phyloP scores from a whole-genome alignment of 2,797 vertebrate genomes.

The Graptemys geographica region DNA sequence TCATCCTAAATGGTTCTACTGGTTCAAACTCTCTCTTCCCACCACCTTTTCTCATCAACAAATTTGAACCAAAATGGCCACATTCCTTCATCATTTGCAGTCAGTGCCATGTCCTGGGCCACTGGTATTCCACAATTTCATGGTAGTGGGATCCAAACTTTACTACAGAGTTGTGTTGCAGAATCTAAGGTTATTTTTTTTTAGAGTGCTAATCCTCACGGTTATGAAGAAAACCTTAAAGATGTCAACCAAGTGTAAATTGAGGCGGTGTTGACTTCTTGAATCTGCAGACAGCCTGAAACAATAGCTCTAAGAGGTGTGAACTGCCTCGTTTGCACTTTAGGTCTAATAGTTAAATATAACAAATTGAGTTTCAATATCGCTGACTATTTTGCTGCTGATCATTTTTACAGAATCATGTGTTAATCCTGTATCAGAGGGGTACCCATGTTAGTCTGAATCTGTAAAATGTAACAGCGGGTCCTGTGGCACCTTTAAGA shows the following conservation, averaged over 20 bases:
- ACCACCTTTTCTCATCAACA: not conserved
- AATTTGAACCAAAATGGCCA: not conserved
- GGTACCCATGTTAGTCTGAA: too few relatives aligned
- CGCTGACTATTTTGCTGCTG: rapidly evolving
- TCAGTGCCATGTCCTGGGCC: not conserved
- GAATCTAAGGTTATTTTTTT: not conserved
- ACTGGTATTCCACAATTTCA: not conserved
- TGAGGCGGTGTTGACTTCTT: not conserved
- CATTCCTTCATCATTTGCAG: not conserved
- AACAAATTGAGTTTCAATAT: not conserved
- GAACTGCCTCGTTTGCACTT: not conserved
- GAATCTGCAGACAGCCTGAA: rapidly evolving
- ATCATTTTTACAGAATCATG: not conserved
- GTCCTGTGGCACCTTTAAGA: too few relatives aligned
- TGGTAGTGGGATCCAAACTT: not conserved
- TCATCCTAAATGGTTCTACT: not conserved
- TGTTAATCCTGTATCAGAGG: not conserved
- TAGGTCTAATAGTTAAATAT: not conserved
- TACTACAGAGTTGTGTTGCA: not conserved
- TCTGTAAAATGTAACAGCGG: too few relatives aligned
- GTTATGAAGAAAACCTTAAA: not conserved
- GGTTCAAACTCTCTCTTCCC: not conserved
- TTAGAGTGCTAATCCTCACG: not conserved
- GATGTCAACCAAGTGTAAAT: not conserved
- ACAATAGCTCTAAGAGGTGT: not conserved